phyloP scores from a whole-genome alignment of 1,140 invertebrate species.

The Pteromalus puparum region DNA sequence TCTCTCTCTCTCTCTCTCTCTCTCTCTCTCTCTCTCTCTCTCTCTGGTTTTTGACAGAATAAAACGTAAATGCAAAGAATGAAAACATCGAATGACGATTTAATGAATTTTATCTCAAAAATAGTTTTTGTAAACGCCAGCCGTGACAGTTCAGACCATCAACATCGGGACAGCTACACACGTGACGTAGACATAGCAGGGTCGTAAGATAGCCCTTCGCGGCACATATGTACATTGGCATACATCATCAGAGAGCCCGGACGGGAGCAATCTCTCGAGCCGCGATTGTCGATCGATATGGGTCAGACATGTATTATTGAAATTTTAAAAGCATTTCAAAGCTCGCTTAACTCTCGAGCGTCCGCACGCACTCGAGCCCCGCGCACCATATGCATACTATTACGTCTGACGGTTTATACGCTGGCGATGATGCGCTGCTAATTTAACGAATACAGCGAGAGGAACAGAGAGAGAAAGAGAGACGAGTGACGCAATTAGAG shows the following conservation, averaged over 20 bases:
- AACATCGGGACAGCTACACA: background rate
- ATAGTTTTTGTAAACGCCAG: no score
- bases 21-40: no score
- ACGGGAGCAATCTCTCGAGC: background rate
- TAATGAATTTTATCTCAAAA: no score
- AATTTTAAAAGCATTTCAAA: constrained; percentile 71
- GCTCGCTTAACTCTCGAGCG: constrained; percentile 63
- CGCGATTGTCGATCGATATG: constrained; percentile 58
- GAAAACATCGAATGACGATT: no score
- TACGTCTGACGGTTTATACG: constrained; percentile 20
- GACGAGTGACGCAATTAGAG: background rate
- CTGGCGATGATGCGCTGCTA: background rate
- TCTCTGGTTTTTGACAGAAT: no score
- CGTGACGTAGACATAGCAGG: background rate
- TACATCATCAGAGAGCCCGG: background rate
- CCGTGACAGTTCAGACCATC: no score
- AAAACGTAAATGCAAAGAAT: no score
- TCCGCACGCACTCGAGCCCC: constrained; percentile 23
- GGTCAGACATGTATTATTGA: constrained; percentile 69
- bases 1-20: no score
- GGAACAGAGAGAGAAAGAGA: background rate
- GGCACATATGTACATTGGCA: background rate
- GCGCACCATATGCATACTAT: constrained; percentile 9
- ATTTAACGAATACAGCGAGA: background rate
- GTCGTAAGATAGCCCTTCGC: background rate